A percentile compares a stretch with the other conserved stretches of the same genome.
phyloP scores from a whole-genome alignment of 2,113 vertebrate genomes.

The Gymnorhina tibicen region DNA sequence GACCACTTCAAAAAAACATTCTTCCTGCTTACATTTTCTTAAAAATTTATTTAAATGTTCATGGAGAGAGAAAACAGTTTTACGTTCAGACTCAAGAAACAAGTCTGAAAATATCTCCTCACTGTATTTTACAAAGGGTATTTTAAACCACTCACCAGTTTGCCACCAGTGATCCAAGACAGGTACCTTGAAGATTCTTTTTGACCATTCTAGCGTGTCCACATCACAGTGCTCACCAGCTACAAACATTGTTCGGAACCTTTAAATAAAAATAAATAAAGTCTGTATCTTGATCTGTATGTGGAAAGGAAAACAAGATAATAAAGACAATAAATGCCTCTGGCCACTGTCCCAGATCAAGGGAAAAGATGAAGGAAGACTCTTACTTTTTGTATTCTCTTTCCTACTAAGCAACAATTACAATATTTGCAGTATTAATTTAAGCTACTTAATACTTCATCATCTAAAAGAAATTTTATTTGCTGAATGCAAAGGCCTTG shows the following conservation, averaged over 20 bases:
- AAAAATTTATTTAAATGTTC: not conserved
- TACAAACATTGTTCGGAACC: constrained; percentile 86
- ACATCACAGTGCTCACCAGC: constrained; percentile 94
- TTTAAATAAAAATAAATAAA: constrained; percentile 43
- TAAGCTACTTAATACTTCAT: not conserved
- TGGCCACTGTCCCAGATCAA: not conserved
- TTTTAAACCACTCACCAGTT: constrained; percentile 81
- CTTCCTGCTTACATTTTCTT: not conserved
- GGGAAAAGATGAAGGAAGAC: not conserved
- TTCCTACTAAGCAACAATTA: not conserved
- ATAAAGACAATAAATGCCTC: not conserved
- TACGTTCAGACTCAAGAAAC: not conserved
- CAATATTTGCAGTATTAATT: not conserved
- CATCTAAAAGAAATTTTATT: not conserved
- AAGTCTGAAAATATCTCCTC: not conserved
- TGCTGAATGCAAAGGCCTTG: not conserved
- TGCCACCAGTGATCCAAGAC: constrained; percentile 99
- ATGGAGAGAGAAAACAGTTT: not conserved
- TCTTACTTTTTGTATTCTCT: not conserved
- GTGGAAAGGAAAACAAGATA: not conserved
- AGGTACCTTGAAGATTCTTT: constrained; percentile 87
- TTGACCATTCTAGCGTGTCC: constrained; percentile 91
- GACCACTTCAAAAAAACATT: not conserved
- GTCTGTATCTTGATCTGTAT: not conserved
- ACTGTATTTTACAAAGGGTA: rapidly evolving